Conservation (phyloP, 2,888 invertebrate genomes). For the Myathropa florea region DNA sequence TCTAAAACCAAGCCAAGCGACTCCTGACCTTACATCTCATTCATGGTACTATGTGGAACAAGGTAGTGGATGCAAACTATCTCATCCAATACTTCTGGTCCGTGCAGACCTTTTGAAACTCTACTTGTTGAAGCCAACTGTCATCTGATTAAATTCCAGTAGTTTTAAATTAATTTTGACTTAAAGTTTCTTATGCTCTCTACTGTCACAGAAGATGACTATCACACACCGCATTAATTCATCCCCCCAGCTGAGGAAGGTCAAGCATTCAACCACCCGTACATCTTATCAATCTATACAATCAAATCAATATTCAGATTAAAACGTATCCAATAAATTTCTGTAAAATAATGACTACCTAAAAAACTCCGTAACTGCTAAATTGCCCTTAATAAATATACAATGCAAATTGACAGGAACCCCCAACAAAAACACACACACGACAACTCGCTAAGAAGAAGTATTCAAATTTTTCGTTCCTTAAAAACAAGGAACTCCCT, state of each 20-base stretch:
- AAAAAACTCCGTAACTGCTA: conserved; percentile 28
- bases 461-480: conserved; percentile 59
- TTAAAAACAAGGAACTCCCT: conserved; percentile 50
- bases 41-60: too few species aligned
- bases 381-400: conserved; percentile 70
- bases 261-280: conserved; percentile 16
- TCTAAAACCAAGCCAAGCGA: too few species aligned
- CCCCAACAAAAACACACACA: conserved; percentile 29
- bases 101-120: too few species aligned
- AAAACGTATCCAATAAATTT: conserved; percentile 60
- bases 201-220: background rate
- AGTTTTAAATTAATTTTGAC: too few species aligned
- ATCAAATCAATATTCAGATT: conserved; percentile 68
- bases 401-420: conserved; percentile 69
- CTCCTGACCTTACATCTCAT: too few species aligned
- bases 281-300: conserved; percentile 46
- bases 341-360: conserved; percentile 70
- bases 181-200: too few species aligned
- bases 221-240: background rate
- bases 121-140: too few species aligned
- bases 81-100: too few species aligned
- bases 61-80: too few species aligned
- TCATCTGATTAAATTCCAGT: too few species aligned
- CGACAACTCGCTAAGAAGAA: conserved; percentile 18
- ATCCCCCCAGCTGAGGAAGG: background rate